phyloP scores from a whole-genome alignment of 92 coral and sea anemone genomes.

The Ricordea florida region DNA sequence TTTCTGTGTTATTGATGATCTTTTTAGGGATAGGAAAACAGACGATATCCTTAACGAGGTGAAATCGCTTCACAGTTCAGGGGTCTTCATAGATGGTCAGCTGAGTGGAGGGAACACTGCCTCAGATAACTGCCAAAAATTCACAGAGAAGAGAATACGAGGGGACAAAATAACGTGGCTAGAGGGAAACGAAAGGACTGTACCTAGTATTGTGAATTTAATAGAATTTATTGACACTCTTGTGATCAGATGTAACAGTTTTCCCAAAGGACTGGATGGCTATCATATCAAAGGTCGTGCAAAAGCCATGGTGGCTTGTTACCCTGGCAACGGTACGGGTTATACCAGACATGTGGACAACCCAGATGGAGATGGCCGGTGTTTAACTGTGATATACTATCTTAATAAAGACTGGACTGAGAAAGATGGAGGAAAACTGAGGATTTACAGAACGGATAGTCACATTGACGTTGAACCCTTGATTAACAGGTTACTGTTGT shows the following conservation, averaged over 20 bases:
- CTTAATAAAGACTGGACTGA: constrained; percentile 88
- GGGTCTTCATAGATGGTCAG: constrained; percentile 82
- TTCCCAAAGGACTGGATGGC: constrained; percentile 33
- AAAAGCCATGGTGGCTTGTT: constrained; percentile 97
- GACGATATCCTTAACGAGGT: constrained; percentile 73
- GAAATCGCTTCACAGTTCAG: constrained; percentile 56
- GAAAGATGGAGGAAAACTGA: constrained; percentile 82
- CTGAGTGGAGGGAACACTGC: constrained; percentile 81
- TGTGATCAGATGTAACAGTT: constrained; percentile 44
- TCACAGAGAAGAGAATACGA: constrained; percentile 72
- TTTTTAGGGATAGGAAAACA: constrained; percentile 60
- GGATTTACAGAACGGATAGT: constrained; percentile 66
- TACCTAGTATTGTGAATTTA: constrained; percentile 55
- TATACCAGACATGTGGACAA: constrained; percentile 90
- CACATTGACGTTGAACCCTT: constrained; percentile 83
- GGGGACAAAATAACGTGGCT: constrained; percentile 91
- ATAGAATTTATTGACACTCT: constrained; percentile 67
- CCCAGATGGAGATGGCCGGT: constrained; percentile 91
- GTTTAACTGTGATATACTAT: constrained; percentile 73
- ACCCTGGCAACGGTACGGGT: constrained; percentile 77
- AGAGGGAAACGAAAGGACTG: constrained; percentile 76
- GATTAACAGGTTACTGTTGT: constrained; percentile 82
- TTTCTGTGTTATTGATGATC: constrained; percentile 78
- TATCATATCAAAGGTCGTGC: constrained; percentile 63
- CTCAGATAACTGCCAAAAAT: constrained; percentile 60